Percentiles rank a stretch among this genome's conserved stretches.
phyloP scores from a whole-genome alignment of 2,797 vertebrate species.

The Todus mexicanus region DNA sequence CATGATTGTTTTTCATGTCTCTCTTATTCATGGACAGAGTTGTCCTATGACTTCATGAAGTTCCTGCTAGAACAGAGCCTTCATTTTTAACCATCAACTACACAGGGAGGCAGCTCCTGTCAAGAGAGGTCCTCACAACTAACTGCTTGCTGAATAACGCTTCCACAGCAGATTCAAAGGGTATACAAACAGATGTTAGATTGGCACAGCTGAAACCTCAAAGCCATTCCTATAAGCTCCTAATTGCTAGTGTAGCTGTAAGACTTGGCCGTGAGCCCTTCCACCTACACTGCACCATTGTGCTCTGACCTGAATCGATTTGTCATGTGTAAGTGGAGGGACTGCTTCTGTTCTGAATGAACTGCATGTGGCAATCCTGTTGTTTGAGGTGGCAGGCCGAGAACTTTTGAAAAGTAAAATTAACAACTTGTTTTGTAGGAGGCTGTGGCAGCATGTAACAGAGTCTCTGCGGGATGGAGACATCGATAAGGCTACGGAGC shows the following conservation, averaged over 20 bases:
- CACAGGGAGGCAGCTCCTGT: background rate
- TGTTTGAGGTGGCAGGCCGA: background rate
- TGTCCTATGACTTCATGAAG: background rate
- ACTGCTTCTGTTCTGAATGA: background rate
- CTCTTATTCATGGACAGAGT: background rate
- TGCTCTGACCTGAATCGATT: background rate
- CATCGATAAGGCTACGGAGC: conserved; percentile 94
- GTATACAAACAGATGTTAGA: background rate
- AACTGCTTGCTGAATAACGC: background rate
- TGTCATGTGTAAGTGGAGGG: background rate
- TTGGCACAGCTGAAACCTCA: background rate
- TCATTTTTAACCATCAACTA: background rate
- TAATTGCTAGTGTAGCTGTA: background rate
- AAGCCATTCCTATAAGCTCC: background rate
- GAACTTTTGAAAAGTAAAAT: background rate
- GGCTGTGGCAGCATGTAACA: conserved; percentile 93
- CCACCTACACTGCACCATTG: accelerated
- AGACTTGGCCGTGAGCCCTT: background rate
- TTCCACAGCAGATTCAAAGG: background rate
- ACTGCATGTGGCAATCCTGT: background rate
- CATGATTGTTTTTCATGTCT: background rate
- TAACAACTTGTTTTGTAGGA: conserved; percentile 70
- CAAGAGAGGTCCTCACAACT: background rate
- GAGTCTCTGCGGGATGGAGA: conserved; percentile 89
- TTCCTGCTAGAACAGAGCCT: background rate